Evolutionary conservation across 2,797 vertebrate genomes (phyloP).

Genomic region (Picus viridis): DNA sequence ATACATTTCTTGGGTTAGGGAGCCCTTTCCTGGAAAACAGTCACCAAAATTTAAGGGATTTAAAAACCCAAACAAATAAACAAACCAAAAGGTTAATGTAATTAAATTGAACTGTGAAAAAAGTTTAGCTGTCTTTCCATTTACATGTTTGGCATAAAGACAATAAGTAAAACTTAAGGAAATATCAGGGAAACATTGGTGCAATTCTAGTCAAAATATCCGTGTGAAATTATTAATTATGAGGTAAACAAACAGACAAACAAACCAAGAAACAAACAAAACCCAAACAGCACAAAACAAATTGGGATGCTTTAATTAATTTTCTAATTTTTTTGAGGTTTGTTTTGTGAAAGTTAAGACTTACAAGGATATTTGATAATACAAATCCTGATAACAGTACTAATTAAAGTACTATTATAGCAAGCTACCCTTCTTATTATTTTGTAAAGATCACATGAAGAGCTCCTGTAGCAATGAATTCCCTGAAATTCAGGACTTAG

Average conservation of each 20-base stretch:
- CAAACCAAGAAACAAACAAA: too few species aligned
- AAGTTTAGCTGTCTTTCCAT: neutral
- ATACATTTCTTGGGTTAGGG: neutral
- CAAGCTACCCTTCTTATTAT: neutral
- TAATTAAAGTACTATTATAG: neutral
- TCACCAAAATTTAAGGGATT: neutral
- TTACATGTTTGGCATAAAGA: neutral
- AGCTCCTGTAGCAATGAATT: too few species aligned
- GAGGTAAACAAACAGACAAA: neutral
- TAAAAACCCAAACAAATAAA: neutral
- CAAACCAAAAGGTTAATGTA: neutral
- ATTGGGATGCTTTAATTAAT: too few species aligned
- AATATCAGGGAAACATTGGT: neutral
- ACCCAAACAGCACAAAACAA: too few species aligned
- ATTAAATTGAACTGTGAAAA: neutral
- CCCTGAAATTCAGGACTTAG: neutral
- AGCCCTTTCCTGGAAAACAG: neutral
- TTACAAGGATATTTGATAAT: neutral
- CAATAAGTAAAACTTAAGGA: neutral
- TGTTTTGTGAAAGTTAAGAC: neutral
- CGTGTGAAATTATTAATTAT: neutral
- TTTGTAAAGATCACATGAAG: neutral
- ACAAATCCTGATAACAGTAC: neutral
- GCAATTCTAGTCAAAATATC: neutral
- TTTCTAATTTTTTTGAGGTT: too few species aligned